Base-by-base conservation (phyloP, 2,113 vertebrate genomes). In the Cariama cristata region DNA sequence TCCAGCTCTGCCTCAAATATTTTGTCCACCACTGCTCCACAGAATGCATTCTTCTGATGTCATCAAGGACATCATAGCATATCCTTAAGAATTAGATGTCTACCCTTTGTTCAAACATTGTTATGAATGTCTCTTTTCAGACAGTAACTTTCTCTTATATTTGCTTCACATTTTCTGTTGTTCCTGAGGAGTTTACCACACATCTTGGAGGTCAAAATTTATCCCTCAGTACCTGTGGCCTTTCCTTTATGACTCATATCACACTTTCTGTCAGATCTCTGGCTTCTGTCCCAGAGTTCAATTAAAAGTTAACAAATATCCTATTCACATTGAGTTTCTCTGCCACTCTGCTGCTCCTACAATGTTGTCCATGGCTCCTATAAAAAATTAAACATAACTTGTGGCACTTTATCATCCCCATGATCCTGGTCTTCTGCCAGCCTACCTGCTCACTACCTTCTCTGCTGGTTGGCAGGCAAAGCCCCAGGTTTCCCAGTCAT, bases 281-380 rank as follows among this genome's bases (percentile, higher is more conserved):
- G 74, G 40, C 56, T 94, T 79, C 69, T 71, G 11, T 53, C 81
- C 69, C 66, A 72, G 56, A 88, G 20, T 90, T 90, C 90, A 92
- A 95, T 82, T 79, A 79, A 67, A 96, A 93, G 56, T 82, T 90
- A 90, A 75, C 81, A 68, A 90, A 75, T 40, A 81, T 56, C 53
- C 66, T 24, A 9, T 69, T 86, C 14, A 0, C 53, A 83, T 8
- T 35, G 79, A 76, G 49, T 76, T 92, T 58, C 33, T 27, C 68
- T 73, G 50, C 30, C 72, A 32, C 35, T 73, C 62, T 64, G 45
- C 56, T 79, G 35, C 33, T 89, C 71, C 49, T 80, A 53, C 18
- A 1, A 14, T 19, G 50, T 52, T 88, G 30, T 86, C 33, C 38
- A 14, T 5, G 13, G 19, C 33, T 83, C 14, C 75, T 80, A 66